phyloP scores from a whole-genome alignment of 2,888 invertebrate species.

The Pyrgus malvae region DNA sequence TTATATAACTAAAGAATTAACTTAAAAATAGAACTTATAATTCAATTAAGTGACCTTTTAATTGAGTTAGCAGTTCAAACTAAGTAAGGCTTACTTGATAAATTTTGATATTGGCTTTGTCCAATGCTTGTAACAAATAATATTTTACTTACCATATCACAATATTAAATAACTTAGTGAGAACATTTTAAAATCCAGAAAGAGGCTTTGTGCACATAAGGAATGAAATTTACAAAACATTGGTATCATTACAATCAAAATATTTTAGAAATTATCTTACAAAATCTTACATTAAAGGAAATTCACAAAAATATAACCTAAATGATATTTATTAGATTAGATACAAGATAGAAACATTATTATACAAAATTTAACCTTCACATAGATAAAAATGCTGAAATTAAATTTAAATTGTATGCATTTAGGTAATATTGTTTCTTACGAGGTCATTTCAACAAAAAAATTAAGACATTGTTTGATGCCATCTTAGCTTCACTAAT shows the following conservation, averaged over 20 bases:
- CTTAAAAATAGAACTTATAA: conserved; percentile 32
- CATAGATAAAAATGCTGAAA: background rate
- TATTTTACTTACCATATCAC: conserved; percentile 46
- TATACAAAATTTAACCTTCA: conserved; percentile 1
- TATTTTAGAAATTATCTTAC: conserved; percentile 26
- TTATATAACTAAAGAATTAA: conserved; percentile 51
- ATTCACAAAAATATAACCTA: conserved; percentile 3
- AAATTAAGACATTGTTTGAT: too few relatives aligned
- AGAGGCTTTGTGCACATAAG: conserved; percentile 39
- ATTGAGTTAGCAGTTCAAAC: conserved; percentile 19
- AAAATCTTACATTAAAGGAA: conserved; percentile 18
- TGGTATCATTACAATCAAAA: conserved; percentile 10
- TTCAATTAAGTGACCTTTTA: too few relatives aligned
- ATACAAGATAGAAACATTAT: conserved; percentile 12
- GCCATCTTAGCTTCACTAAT: conserved; percentile 20
- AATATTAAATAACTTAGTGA: conserved; percentile 40
- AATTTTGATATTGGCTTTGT: conserved; percentile 37
- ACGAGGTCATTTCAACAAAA: too few relatives aligned
- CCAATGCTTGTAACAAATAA: conserved; percentile 24
- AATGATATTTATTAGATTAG: conserved; percentile 7
- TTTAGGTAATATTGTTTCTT: background rate
- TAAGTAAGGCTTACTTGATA: conserved; percentile 30
- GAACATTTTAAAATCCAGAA: conserved; percentile 28
- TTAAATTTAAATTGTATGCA: background rate
- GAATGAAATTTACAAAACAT: conserved; percentile 19